phyloP scores from a whole-genome alignment of 1,140 invertebrate species.

The Drosophila pallidifrons region DNA sequence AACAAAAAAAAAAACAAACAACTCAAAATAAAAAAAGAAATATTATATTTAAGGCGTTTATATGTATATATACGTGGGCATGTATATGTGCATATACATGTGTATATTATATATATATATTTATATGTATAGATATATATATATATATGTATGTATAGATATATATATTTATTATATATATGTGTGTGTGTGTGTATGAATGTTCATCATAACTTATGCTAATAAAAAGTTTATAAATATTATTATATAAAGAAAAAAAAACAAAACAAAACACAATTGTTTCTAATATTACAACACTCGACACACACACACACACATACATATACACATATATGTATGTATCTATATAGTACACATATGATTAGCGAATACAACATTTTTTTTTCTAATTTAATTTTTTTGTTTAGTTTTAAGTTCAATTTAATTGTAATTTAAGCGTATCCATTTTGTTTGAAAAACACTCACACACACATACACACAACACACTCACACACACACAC shows the following conservation, averaged over 20 bases:
- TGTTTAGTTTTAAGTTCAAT: conserved; percentile 80
- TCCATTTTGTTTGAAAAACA: conserved; percentile 76
- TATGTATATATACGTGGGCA: conserved; percentile 34
- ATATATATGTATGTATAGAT: conserved; percentile 35
- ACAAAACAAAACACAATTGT: conserved; percentile 14
- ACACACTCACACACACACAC: conserved; percentile 24
- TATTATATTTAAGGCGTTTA: conserved; percentile 28
- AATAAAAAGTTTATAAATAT: conserved; percentile 46
- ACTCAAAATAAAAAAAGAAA: conserved; percentile 32
- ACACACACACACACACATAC: conserved; percentile 14
- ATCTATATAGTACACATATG: conserved; percentile 16
- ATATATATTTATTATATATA: conserved; percentile 26
- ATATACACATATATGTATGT: conserved; percentile 28
- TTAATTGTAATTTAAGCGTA: conserved; percentile 74
- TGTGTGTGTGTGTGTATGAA: conserved; percentile 56
- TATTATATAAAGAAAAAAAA: conserved; percentile 41
- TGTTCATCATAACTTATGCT: conserved; percentile 55
- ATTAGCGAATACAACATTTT: conserved; percentile 42
- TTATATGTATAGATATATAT: conserved; percentile 29
- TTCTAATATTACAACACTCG: conserved; percentile 48
- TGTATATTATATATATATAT: conserved; percentile 41
- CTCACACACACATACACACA: conserved; percentile 23
- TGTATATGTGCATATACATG: conserved; percentile 29
- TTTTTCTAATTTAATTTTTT: conserved; percentile 60
- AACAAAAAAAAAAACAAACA: conserved; percentile 43